Base-by-base conservation (phyloP, 2,113 vertebrate genomes). In the Rhegmatorhina hoffmannsi region DNA sequence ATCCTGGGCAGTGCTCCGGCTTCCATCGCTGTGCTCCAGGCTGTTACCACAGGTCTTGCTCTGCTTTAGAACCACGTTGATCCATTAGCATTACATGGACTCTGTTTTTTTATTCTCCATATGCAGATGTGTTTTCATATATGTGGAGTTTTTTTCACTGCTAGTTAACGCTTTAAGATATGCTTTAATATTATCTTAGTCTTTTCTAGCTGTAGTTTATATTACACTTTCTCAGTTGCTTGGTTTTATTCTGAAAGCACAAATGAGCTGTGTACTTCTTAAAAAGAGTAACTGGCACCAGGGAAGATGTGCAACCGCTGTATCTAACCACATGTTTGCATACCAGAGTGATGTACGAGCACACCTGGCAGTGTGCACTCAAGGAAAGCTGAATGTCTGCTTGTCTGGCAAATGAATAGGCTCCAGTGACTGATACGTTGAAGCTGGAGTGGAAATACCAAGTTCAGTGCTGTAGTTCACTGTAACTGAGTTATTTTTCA, bases 311-410 rank as follows among this genome's bases (percentile, higher is more conserved):
- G 49, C 55, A 74, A 29, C 70, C 74, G 19, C 72, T 74, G 0
- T 74, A 44, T 76, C 34, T 95, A 92, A 87, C 94, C 75, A 72
- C 90, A 63, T 17, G 26, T 95, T 96, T 96, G 90, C 87, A 95
- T 95, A 92, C 44, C 29, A 56, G 33, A 40, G 46, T 47, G 79
- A 16, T 7, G 15, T 8, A 20, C 50, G 34, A 67, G 68, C 50
- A 36, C 87, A 91, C 67, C 91, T 95, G 95, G 67, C 78, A 59
- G 46, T 8, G 14, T 1, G 79, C 75, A n/a, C 64, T 95, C 92
- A 47, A 90, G 75, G 85, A 92, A 90, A 77, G 67, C 23, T 85
- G n/a, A 66, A 28, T 55, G 19, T 58, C 36, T 1, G 3, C 53
- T 82, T 89, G 13, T 72, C 31, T 84, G 40, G 21, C 1, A 4